These are phyloP conservation scores for Lissonota sp. DNA, from an alignment of 2,888 invertebrate species.

Conservation along the genomic window DNA sequence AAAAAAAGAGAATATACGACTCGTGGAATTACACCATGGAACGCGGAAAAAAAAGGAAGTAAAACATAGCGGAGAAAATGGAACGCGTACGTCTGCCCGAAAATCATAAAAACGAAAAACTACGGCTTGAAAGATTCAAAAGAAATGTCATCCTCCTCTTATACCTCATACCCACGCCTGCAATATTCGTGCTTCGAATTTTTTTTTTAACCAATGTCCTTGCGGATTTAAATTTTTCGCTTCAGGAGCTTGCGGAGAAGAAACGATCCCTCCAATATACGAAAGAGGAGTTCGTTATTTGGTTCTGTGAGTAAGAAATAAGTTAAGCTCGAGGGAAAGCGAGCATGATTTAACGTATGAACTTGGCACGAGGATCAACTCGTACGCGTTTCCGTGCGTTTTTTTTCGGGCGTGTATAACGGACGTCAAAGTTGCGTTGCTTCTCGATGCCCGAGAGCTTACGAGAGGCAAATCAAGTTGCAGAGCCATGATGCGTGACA, in stretches of 20 bases:
- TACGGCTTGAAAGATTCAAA: constrained; percentile 15
- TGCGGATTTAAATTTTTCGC: too few species aligned
- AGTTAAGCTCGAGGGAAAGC: too few species aligned
- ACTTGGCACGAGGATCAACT: too few species aligned
- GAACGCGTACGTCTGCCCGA: background rate
- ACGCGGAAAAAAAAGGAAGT: constrained; percentile 11
- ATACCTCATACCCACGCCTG: constrained; percentile 7
- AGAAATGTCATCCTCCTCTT: constrained; percentile 24
- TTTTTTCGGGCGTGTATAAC: too few species aligned
- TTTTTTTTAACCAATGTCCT: constrained; percentile 8
- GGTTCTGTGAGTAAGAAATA: too few species aligned
- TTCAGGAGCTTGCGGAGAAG: too few species aligned
- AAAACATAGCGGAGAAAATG: constrained; percentile 9
- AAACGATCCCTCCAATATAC: too few species aligned
- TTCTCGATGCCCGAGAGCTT: too few species aligned
- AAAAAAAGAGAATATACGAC: constrained; percentile 1
- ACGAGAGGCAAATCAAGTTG: constrained; percentile 46
- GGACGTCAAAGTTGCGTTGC: too few species aligned
- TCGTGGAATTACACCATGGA: constrained; percentile 1
- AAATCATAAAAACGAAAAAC: constrained; percentile 13
- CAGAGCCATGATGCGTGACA: background rate
- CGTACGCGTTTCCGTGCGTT: too few species aligned
- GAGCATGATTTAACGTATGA: too few species aligned
- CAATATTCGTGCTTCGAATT: constrained; percentile 40
- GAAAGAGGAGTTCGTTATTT: too few species aligned